Evolutionary conservation across 2,797 vertebrate species (phyloP), one percentile per base, ranked within the genome.

Genomic region (Sardinella longiceps): DNA sequence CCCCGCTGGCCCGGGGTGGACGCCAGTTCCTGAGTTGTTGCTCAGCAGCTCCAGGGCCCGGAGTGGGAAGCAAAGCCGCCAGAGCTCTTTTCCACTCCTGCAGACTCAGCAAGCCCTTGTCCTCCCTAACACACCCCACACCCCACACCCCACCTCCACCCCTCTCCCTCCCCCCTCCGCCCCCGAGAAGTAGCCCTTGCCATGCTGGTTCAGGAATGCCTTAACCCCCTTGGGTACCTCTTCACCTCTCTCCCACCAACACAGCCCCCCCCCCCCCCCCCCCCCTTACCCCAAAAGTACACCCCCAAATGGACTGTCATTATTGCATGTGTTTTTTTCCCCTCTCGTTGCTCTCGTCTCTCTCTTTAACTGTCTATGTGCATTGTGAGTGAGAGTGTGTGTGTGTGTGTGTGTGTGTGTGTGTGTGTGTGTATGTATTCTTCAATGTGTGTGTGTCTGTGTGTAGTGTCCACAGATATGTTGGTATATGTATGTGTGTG

Each of bases 281-380:
- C 70, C 3, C 28, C 66, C 30, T 12, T 18, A 70, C 66, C 70
- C 70, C 66, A 5, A 74, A 74, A 39, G 15, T n/a, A 58, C 66
- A 74, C 18, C 70, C 63, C 70, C 70, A 77, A 77, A 77, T 39
- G 37, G 70, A 77, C 70, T 77, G 70, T 77, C 37, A 74, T 37
- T 74, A 77, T 77, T 77, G 70, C 70, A 77, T 77, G 70, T 77
- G 37, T 77, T 43, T 77, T 70, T 77, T 77, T 43, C 18, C 70
- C 18, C 6, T 70, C 12, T 12, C 9, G 45, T 48, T 48, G 45
- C 53, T 48, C 45, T 88, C 74, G 84, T 58, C 43, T n/a, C 82
- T 74, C 33, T 28, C 20, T 60, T 33, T 83, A 45, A 18, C 25
- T 33, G 14, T 1, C 43, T 28, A 6, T 82, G 7, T 82, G 20